These are phyloP conservation scores for Drosophila sp. DNA, from an alignment of 1,140 invertebrate genomes.

Conservation along the genomic window DNA sequence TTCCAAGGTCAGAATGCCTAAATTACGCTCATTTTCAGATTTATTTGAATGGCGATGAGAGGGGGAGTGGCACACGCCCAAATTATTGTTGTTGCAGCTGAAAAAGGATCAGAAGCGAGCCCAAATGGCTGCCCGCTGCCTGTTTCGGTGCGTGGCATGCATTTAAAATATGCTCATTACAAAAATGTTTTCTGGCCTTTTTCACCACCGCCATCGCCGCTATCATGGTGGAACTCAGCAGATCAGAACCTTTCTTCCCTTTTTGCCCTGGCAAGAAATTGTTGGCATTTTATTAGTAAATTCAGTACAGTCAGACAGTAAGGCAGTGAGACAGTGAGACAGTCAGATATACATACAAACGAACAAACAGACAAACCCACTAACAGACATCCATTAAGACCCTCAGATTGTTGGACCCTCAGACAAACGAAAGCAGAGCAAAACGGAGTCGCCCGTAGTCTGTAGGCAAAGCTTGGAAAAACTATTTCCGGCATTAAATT, in stretches of 20 bases:
- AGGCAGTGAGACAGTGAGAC: background rate
- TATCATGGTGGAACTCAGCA: conserved; percentile 9
- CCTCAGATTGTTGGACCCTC: too few relatives aligned
- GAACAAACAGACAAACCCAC: background rate
- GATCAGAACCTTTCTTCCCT: conserved; percentile 5
- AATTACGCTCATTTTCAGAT: conserved; percentile 71
- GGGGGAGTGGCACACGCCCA: conserved; percentile 23
- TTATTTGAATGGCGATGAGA: conserved; percentile 42
- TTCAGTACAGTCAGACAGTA: conserved; percentile 53
- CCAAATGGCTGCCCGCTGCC: conserved; percentile 19
- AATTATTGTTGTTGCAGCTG: conserved; percentile 23
- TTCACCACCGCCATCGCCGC: conserved; percentile 17
- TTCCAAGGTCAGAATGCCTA: conserved; percentile 56
- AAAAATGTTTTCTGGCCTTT: conserved; percentile 51
- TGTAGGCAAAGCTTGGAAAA: conserved; percentile 45
- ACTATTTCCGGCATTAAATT: conserved; percentile 71
- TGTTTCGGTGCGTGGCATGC: conserved; percentile 59
- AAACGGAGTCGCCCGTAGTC: background rate
- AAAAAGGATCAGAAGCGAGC: conserved; percentile 6
- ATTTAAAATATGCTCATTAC: conserved; percentile 74
- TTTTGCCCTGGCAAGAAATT: conserved; percentile 25
- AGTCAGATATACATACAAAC: background rate
- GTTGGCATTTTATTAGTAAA: conserved; percentile 70
- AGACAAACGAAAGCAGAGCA: background rate
- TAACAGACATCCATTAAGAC: too few relatives aligned